Evolutionary conservation across 2,113 vertebrate genomes (phyloP).

Genomic region (Elephantulus edwardii): DNA sequence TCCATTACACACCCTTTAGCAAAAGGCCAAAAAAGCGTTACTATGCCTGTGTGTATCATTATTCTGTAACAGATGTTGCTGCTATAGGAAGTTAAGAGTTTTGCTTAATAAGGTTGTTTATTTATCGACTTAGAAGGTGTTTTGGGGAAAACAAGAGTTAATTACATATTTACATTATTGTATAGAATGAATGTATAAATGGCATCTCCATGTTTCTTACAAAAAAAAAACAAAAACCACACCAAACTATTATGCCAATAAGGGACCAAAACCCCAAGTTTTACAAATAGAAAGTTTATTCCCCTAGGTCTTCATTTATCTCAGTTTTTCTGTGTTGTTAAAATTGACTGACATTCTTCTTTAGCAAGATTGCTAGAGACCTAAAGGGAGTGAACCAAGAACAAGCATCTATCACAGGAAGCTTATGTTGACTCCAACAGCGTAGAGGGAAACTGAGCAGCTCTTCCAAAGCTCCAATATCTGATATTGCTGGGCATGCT

Average conservation of each 20-base stretch:
- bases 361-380: neutral
- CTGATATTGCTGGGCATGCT: neutral
- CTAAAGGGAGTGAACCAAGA: neutral
- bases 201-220: neutral
- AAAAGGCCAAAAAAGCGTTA: neutral
- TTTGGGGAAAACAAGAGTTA: neutral
- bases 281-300: neutral
- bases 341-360: neutral
- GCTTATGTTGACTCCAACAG: neutral
- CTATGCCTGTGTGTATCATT: neutral
- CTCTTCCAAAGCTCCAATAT: neutral
- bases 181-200: neutral
- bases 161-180: neutral
- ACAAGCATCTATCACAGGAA: neutral
- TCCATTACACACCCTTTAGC: neutral
- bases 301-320: neutral
- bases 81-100: neutral
- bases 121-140: neutral
- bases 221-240: too few species aligned
- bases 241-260: neutral
- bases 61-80: neutral
- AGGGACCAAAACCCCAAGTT: neutral
- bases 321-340: neutral
- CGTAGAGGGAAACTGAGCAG: neutral
- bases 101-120: neutral